Evolutionary conservation across 2,888 invertebrate species (phyloP).

Genomic region (Mimumesa dahlbomi): DNA sequence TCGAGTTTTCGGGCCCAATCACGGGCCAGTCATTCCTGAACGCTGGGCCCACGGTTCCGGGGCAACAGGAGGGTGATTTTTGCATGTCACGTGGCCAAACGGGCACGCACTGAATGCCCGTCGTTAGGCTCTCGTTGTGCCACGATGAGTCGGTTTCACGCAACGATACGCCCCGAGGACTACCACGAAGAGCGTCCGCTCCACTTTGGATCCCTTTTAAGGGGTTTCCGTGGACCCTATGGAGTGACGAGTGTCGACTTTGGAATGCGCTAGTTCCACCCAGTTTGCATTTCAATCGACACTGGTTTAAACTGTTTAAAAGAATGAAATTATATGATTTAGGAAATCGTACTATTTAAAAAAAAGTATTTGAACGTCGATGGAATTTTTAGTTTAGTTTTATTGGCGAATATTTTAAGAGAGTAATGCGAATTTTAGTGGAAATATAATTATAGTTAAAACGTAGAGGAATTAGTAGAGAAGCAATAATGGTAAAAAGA

Average conservation of each 20-base stretch:
- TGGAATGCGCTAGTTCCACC: background rate
- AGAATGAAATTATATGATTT: no score
- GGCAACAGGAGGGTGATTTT: slow-evolving; percentile 72
- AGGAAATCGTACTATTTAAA: no score
- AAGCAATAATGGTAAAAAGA: slow-evolving; percentile 35
- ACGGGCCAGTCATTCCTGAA: slow-evolving; percentile 64
- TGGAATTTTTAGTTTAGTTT: no score
- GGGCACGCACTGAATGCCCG: slow-evolving; percentile 73
- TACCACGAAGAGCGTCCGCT: slow-evolving; percentile 46
- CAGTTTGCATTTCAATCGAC: background rate
- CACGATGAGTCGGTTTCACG: slow-evolving; percentile 69
- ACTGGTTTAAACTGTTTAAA: no score
- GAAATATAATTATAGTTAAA: background rate
- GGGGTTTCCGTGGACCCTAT: slow-evolving; percentile 17
- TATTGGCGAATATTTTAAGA: background rate
- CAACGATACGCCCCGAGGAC: slow-evolving; percentile 68
- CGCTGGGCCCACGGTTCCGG: slow-evolving; percentile 36
- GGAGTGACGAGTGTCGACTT: slow-evolving; percentile 4
- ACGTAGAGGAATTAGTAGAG: background rate
- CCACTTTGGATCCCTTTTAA: slow-evolving; percentile 54
- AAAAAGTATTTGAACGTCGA: no score
- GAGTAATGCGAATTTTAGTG: background rate
- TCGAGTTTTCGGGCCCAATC: slow-evolving; percentile 63
- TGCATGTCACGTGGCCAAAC: slow-evolving; percentile 79
- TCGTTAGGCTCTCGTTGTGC: slow-evolving; percentile 75